Evolutionary conservation across 1,140 invertebrate species (phyloP), one percentile per base, ranked within the genome.

Genomic region (Caenorhabditis briggsae): DNA sequence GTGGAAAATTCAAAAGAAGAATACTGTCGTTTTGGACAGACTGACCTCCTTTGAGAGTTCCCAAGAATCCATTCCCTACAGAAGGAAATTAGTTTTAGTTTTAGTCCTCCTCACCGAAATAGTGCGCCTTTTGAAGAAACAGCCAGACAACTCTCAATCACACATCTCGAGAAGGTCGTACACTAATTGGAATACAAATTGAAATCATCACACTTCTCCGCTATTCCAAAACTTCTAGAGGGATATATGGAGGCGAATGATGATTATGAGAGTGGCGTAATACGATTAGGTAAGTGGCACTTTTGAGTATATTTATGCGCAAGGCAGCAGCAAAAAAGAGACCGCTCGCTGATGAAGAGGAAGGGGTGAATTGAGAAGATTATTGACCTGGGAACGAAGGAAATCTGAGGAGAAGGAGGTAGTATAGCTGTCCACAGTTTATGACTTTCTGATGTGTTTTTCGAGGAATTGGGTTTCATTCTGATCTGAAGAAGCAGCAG

Each of bases 121-220:
- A 50, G 46, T 50, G 53, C 5, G 9, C 11, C 8, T 46, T 14
- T 18, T 9, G 0, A 12, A 9, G 70, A 78, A 20, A 78, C 5
- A 5, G 8, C 1, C 18, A 41, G 70, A 78, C 33, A 78, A 78
- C 50, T 78, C 70, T 50, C 43, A 78, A 78, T 78, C 70, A 78
- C 46, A 48, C 23, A 33, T 33, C 33, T 78, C 70, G 70, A 78
- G 70, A 78, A 78, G 70, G 70, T 78, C 70, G 70, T 50, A 50
- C 70, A n/a, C 70, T 78, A 78, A 78, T 78, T 78, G 70, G 70
- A 78, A 78, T 53, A 78, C 70, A 78, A 78, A 78, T 78, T 78
- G 70, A 78, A 78, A 50, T 78, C 64, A 70, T 46, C 64, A 43
- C 33, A 43, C 41, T 78, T 46, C n/a, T 58, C n/a, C 8, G 23